phyloP scores from a whole-genome alignment of 2,888 invertebrate genomes.

The Acleris literana region DNA sequence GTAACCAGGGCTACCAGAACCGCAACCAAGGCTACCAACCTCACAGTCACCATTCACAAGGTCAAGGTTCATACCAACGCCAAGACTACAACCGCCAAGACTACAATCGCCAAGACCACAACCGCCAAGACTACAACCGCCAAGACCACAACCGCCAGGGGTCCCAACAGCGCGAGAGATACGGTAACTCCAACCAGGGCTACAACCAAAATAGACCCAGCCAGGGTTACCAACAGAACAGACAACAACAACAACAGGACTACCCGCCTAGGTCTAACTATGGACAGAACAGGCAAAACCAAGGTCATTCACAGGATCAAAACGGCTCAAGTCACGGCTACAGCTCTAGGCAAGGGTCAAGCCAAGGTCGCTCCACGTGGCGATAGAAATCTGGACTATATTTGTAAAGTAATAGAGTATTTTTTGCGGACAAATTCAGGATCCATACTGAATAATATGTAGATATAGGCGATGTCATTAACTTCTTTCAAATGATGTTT shows the following conservation, averaged over 20 bases:
- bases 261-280: slow-evolving; percentile 9
- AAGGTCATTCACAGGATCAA: slow-evolving; percentile 42
- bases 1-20: slow-evolving; percentile 34
- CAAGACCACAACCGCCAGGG: slow-evolving; percentile 42
- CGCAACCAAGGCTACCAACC: slow-evolving; percentile 40
- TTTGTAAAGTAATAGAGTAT: neutral
- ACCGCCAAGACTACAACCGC: slow-evolving; percentile 43
- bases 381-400: slow-evolving; percentile 10
- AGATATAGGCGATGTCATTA: too few relatives aligned
- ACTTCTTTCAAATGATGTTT: too few relatives aligned
- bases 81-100: slow-evolving; percentile 38
- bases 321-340: slow-evolving; percentile 35
- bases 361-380: slow-evolving; percentile 37
- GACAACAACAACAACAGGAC: slow-evolving; percentile 1
- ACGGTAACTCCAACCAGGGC: slow-evolving; percentile 38
- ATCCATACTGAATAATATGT: neutral
- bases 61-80: slow-evolving; percentile 36
- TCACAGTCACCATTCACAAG: slow-evolving; percentile 33
- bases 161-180: slow-evolving; percentile 41
- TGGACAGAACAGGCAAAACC: slow-evolving; percentile 29
- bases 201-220: slow-evolving; percentile 43
- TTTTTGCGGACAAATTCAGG: neutral
- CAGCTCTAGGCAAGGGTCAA: slow-evolving; percentile 40
- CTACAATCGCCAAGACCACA: slow-evolving; percentile 44
- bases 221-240: slow-evolving; percentile 35